A percentile compares a stretch with the other conserved stretches of the same genome.
Evolutionary conservation across 1,140 invertebrate species (phyloP).

Genomic region (Oryzaephilus surinamensis): DNA sequence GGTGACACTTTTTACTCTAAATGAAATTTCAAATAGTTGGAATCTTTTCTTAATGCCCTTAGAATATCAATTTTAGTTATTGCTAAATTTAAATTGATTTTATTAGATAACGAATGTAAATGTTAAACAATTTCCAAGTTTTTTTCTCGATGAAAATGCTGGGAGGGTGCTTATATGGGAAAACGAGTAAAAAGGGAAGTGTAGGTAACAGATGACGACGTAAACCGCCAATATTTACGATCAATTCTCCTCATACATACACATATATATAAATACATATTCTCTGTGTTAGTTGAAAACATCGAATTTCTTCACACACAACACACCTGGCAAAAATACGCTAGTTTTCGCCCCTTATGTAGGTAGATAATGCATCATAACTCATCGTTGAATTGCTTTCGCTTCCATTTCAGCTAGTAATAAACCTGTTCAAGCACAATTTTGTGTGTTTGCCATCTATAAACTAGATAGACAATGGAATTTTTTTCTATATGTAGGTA

Average conservation of each 20-base stretch:
- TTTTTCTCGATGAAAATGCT: too few relatives aligned
- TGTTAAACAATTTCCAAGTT: too few relatives aligned
- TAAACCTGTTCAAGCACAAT: conserved; percentile 32
- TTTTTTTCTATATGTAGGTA: too few relatives aligned
- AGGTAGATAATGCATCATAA: conserved; percentile 36
- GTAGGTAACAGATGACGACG: conserved; percentile 35
- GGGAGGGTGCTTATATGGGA: too few relatives aligned
- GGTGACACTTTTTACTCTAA: too few relatives aligned
- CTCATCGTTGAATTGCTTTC: conserved; percentile 34
- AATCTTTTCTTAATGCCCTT: too few relatives aligned
- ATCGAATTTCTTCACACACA: conserved; percentile 19
- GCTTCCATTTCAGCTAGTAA: conserved; percentile 33
- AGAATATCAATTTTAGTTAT: too few relatives aligned
- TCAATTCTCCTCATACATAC: conserved; percentile 23
- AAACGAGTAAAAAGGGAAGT: too few relatives aligned
- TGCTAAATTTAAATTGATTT: too few relatives aligned
- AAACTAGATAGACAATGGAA: conserved; percentile 28
- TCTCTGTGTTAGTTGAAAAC: conserved; percentile 19
- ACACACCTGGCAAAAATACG: conserved; percentile 35
- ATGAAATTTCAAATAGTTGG: too few relatives aligned
- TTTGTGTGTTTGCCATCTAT: conserved; percentile 30
- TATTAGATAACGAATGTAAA: too few relatives aligned
- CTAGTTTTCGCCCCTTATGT: conserved; percentile 29
- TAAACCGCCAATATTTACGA: conserved; percentile 37
- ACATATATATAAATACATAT: conserved; percentile 11